These are phyloP conservation scores for Hyppa rectilinea DNA, from an alignment of 2,888 invertebrate genomes.

Conservation along the genomic window DNA sequence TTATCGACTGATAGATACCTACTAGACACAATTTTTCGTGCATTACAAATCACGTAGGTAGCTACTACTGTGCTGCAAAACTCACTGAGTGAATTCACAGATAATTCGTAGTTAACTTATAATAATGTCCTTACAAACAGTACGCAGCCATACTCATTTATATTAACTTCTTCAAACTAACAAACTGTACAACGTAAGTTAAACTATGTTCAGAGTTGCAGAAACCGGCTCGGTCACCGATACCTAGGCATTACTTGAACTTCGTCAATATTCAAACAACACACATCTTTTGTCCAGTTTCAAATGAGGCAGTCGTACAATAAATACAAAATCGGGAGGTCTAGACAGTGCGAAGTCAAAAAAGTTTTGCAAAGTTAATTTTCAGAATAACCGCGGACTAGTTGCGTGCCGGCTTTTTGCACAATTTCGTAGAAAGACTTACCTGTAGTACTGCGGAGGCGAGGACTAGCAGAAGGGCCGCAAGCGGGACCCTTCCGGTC, in stretches of 20 bases:
- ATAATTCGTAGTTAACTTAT: conserved; percentile 5
- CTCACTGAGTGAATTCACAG: neutral
- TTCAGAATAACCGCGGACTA: conserved; percentile 61
- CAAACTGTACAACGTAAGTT: conserved; percentile 47
- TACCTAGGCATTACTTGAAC: conserved; percentile 53
- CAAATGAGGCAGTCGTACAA: conserved; percentile 37
- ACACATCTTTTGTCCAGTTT: conserved; percentile 40
- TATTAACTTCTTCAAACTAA: conserved; percentile 39
- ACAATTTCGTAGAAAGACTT: conserved; percentile 57
- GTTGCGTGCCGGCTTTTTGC: conserved; percentile 42
- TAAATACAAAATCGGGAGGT: conserved; percentile 53
- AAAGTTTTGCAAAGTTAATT: conserved; percentile 70
- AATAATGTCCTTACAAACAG: neutral
- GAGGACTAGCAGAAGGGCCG: conserved; percentile 78
- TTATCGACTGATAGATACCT: conserved; percentile 58
- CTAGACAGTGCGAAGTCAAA: conserved; percentile 62
- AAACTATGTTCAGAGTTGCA: conserved; percentile 64
- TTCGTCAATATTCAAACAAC: conserved; percentile 43
- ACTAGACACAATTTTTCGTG: conserved; percentile 11
- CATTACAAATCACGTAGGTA: neutral
- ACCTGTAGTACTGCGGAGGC: conserved; percentile 71
- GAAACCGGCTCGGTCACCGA: conserved; percentile 66
- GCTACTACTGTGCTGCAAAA: conserved; percentile 7
- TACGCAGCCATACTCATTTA: conserved; percentile 21
- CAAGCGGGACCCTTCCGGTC: conserved; percentile 74